Evolutionary conservation across 2,888 invertebrate species (phyloP), one percentile per base, ranked within the genome.

Genomic region (Amblyteles armatorius): DNA sequence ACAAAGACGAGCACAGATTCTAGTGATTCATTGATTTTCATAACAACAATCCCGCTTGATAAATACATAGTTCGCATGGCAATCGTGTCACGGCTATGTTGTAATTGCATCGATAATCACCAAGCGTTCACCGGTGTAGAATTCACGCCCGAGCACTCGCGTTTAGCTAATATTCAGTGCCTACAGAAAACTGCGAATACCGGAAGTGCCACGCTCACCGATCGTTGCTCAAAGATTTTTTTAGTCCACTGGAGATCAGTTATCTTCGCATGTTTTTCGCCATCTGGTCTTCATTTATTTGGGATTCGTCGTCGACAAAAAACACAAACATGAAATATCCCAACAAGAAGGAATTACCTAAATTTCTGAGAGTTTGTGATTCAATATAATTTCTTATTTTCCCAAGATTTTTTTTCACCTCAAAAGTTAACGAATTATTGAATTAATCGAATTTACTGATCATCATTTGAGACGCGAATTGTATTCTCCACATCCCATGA

Each of bases 31-130:
- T 60, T n/a, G 22, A 60, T 60, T 60, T 29, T 11, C 22, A 60
- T 60, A 13, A 60, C 22, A 60, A 60, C 22, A 60, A 26, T 60
- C 4, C 3, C 5, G 60, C 16, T 22, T 52, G 48, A 76, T 74
- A 29, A 76, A 44, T 60, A 69, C 81, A 69, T 84, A 52, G 68
- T 69, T 33, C 22, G 57, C 40, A 40, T 40, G 40, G 50, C 63
- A 81, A 78, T 52, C 55, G 73, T 84, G 81, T 84, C 84, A 81
- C 60, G 81, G 84, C 81, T 84, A 22, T 63, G 6, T 78, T 19
- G 63, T 81, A 73, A 78, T 84, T 84, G 72, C 73, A 68, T 52
- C 77, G 78, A 78, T 78, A 77, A 68, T 79, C 77, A 72, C 67
- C 11, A 26, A 29, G 67, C 79, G 63, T 71, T 67, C 60, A 29